Evolutionary conservation across 2,888 invertebrate species (phyloP).

Genomic region (Trichopria drosophilae): DNA sequence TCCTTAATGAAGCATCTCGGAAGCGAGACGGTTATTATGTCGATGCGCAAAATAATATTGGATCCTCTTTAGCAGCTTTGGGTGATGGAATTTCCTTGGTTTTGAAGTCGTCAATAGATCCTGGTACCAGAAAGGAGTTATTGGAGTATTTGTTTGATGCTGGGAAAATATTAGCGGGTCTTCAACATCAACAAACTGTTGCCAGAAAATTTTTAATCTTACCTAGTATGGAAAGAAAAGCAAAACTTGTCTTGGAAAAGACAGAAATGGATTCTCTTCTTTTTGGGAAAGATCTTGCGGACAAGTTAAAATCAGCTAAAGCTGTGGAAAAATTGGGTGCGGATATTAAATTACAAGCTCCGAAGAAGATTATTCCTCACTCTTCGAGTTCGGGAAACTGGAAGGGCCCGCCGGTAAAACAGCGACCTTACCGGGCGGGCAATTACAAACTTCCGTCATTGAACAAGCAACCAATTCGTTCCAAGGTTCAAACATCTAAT

Average conservation of each 20-base stretch:
- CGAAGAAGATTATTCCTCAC: slow-evolving; percentile 11
- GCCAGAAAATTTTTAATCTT: slow-evolving; percentile 24
- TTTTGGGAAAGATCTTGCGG: slow-evolving; percentile 24
- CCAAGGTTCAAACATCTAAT: no score
- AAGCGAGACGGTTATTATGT: slow-evolving; percentile 23
- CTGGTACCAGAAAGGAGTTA: no score
- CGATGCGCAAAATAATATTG: slow-evolving; percentile 21
- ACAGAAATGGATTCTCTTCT: slow-evolving; percentile 14
- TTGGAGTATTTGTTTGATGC: no score
- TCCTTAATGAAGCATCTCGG: no score
- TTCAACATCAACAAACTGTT: slow-evolving; percentile 17
- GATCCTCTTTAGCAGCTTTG: slow-evolving; percentile 24
- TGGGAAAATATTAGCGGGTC: slow-evolving; percentile 16
- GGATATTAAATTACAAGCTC: slow-evolving; percentile 19
- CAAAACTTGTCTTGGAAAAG: slow-evolving; percentile 21
- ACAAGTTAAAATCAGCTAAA: slow-evolving; percentile 27
- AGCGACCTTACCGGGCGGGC: no score
- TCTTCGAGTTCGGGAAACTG: slow-evolving; percentile 20
- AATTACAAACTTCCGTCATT: no score
- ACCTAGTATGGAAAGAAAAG: slow-evolving; percentile 19
- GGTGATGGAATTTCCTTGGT: no score
- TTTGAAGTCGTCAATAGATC: no score
- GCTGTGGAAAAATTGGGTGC: slow-evolving; percentile 23
- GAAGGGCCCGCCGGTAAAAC: slow-evolving; percentile 28
- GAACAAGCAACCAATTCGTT: no score